These are phyloP conservation scores for Rhopilema esculentum DNA, from an alignment of 30 jellyfish, hydroid and myxozoan species.

Conservation along the genomic window DNA sequence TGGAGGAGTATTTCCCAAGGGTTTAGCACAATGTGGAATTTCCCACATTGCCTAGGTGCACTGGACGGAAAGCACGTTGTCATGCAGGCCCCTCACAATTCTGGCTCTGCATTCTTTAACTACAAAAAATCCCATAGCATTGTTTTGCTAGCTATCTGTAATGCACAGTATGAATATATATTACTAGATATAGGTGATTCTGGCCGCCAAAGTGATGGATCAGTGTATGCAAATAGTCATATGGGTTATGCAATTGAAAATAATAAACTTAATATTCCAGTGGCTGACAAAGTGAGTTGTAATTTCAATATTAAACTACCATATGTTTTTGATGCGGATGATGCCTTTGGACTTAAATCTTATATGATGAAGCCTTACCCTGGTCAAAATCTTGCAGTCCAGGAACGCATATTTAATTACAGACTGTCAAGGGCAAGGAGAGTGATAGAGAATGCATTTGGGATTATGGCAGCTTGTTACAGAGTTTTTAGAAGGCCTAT, in stretches of 20 bases:
- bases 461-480: slow-evolving; percentile 42
- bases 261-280: slow-evolving; percentile 12
- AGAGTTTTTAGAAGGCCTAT: slow-evolving; percentile 65
- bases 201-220: slow-evolving; percentile 78
- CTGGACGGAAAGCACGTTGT: slow-evolving; percentile 62
- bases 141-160: slow-evolving; percentile 56
- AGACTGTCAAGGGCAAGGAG: slow-evolving; percentile 64
- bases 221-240: slow-evolving; percentile 33
- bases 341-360: slow-evolving; percentile 57
- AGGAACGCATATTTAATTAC: slow-evolving; percentile 40
- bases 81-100: slow-evolving; percentile 26
- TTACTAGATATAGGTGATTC: slow-evolving; percentile 66
- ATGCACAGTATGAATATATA: slow-evolving; percentile 45
- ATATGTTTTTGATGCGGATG: slow-evolving; percentile 44
- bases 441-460: slow-evolving; percentile 46
- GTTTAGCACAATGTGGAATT: slow-evolving; percentile 27
- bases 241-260: slow-evolving; percentile 58
- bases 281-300: background rate
- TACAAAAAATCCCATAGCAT: slow-evolving; percentile 6
- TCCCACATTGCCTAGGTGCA: slow-evolving; percentile 49
- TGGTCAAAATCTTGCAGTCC: background rate
- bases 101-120: background rate
- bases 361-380: slow-evolving; percentile 74
- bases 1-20: slow-evolving; percentile 26
- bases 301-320: slow-evolving; percentile 3